Base-by-base conservation (phyloP, 92 coral and sea anemone genomes). In the Pocillopora grandis region DNA sequence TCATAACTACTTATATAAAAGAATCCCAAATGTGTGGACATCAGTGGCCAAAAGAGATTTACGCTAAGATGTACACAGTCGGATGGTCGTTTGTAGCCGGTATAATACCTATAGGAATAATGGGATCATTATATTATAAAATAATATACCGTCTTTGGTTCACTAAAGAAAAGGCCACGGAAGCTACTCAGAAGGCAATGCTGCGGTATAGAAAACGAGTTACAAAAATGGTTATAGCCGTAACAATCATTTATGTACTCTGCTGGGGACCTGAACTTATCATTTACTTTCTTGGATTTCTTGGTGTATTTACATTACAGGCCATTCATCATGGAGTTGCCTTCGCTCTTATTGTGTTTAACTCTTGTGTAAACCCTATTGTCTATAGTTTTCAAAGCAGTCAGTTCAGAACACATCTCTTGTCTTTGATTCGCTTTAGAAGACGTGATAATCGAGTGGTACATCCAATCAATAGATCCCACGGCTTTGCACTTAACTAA, bases 201-300 rank as follows among this genome's bases (percentile, higher is more conserved):
- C 19, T 69, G 36, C 61, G 36, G n/a, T 81, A 60, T 48, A 60
- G 85, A 23, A 56, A 61, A 3, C 77, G 77, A 18, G 17, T 81
- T 13, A 81, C 85, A 11, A 70, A 70, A 33, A 81, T 81, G 56
- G 20, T 81, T 2, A 68, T 81, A 19, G 78, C 71, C 9, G 78
- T 81, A 20, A 81, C 78, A 12, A 74, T 61, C 12, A 57, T 70
- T 12, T 81, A 81, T 59, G 67, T 42, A 1, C 37, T 81, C n/a
- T 81, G 79, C 21, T 81, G 85, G 85, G 63, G 48, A n/a, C 85
- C 85, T 35, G 85, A 66, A 19, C 37, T 81, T 18, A 37, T 81
- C 37, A 66, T 81, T 4, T 81, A 81, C 66, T 35, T 71, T 14
- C 61, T 81, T 16, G 85, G 78, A 1, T 73, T 66, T 36, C 74